Evolutionary conservation across 2,888 invertebrate genomes (phyloP), one percentile per base, ranked within the genome.

Genomic region (Trichopria drosophilae): DNA sequence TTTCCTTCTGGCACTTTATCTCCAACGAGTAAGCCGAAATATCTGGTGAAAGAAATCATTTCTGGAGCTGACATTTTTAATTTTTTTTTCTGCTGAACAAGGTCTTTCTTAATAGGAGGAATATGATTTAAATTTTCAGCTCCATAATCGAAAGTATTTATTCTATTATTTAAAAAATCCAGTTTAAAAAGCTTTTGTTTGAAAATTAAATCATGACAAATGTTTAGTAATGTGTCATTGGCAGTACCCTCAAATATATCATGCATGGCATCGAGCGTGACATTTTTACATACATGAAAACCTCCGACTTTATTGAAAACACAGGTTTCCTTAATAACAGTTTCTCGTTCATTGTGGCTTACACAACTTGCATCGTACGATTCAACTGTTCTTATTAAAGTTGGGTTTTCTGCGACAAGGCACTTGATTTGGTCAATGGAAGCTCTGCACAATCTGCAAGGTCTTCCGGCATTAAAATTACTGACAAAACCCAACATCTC

Each of bases 401-500:
- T 10, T 24, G 22, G 13, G 7, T 34, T 24, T 34, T 47, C 47
- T 9, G 16, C 4, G n/a, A 16, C 7, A 2, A 47, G 18, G 5
- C 12, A 23, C 47, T 31, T 36, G 22, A 46, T 42, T 18, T 52
- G 26, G 28, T 22, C 6, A 1, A 29, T 23, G 1, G 19, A 13
- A 9, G 37, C 47, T 23, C 15, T 18, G 19, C 47, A 52, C 24
- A 52, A 15, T 47, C 43, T 47, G 22, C 47, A 52, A 23, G 37
- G 47, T 20, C 37, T 29, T 20, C 42, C 41, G 10, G n/a, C 32
- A 20, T 15, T 26, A 19, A 52, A 46, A 20, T 19, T 32, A 20
- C 40, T 31, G 10, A 36, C 13, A 31, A 47, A 52, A 16, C 52
- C 52, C 16, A 46, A 32, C 19, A 52, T 47, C 24, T 47, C 47